A percentile compares a stretch with the other conserved stretches of the same genome.
phyloP scores from a whole-genome alignment of 2,113 vertebrate genomes.

The Speoplatyrhinus poulsoni region DNA sequence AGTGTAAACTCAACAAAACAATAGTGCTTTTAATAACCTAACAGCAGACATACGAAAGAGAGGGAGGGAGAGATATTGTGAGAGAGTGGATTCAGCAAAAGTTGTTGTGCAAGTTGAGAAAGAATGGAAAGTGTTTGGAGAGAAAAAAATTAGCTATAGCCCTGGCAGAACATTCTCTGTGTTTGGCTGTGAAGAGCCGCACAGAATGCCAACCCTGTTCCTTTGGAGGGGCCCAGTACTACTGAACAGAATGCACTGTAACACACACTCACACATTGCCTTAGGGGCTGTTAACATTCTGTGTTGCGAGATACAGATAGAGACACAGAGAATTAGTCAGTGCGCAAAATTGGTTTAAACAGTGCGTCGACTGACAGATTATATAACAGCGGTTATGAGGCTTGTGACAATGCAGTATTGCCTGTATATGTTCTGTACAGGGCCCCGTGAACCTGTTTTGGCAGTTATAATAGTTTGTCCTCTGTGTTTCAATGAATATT shows the following conservation, averaged over 20 bases:
- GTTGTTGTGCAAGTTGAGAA: constrained; percentile 64
- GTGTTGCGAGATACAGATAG: constrained; percentile 34
- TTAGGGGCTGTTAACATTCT: constrained; percentile 59
- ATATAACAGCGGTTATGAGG: constrained; percentile 52
- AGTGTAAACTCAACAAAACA: constrained; percentile 48
- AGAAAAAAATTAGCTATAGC: constrained; percentile 56
- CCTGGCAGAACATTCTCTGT: constrained; percentile 68
- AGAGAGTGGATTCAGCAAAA: constrained; percentile 47
- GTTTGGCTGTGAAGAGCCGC: constrained; percentile 62
- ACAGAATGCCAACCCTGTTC: constrained; percentile 57
- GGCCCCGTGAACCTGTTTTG: too few species aligned
- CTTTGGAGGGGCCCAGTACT: constrained; percentile 43
- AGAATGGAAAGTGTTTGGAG: constrained; percentile 67
- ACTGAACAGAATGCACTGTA: constrained; percentile 48
- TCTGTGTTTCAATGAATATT: too few species aligned
- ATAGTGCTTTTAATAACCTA: constrained; percentile 43
- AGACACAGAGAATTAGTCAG: constrained; percentile 44
- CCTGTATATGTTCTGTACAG: too few species aligned
- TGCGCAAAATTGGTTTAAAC: constrained; percentile 56
- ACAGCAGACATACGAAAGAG: background rate
- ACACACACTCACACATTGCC: constrained; percentile 44
- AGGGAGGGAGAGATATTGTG: background rate
- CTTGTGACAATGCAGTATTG: constrained; percentile 15
- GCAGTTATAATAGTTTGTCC: too few species aligned
- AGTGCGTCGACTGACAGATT: constrained; percentile 47